These are phyloP conservation scores for Protobothrops mucrosquamatus DNA, from an alignment of 2,113 vertebrate species.

Conservation along the genomic window DNA sequence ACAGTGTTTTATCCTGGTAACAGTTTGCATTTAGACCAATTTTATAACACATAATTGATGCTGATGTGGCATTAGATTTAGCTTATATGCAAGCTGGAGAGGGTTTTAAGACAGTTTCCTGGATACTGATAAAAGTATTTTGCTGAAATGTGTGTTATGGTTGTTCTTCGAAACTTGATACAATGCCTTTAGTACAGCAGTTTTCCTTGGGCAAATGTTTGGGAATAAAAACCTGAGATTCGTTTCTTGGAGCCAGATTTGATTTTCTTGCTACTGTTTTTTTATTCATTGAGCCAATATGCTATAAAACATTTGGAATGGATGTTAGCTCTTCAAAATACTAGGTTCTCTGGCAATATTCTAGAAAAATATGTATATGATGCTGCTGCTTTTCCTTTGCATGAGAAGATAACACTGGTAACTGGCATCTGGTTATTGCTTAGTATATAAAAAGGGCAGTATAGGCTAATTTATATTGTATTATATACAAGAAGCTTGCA, in stretches of 20 bases:
- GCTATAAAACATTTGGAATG: not conserved
- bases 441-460: not conserved
- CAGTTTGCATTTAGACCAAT: not conserved
- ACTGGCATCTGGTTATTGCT: not conserved
- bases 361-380: not conserved
- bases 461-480: not conserved
- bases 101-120: conserved; percentile 1
- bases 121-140: not conserved
- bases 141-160: not conserved
- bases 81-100: not conserved
- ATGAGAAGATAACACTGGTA: not conserved
- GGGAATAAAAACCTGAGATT: not conserved
- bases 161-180: not conserved
- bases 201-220: not conserved
- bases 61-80: conserved; percentile 1
- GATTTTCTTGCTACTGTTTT: not conserved
- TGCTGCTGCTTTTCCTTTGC: not conserved
- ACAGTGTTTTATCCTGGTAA: not conserved
- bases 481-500: not conserved
- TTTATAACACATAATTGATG: not conserved
- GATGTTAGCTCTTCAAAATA: not conserved
- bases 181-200: not conserved
- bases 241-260: not conserved
- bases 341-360: not conserved
- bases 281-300: not conserved